These are phyloP conservation scores for Leptothorax acervorum DNA, from an alignment of 2,888 invertebrate genomes.

Conservation along the genomic window DNA sequence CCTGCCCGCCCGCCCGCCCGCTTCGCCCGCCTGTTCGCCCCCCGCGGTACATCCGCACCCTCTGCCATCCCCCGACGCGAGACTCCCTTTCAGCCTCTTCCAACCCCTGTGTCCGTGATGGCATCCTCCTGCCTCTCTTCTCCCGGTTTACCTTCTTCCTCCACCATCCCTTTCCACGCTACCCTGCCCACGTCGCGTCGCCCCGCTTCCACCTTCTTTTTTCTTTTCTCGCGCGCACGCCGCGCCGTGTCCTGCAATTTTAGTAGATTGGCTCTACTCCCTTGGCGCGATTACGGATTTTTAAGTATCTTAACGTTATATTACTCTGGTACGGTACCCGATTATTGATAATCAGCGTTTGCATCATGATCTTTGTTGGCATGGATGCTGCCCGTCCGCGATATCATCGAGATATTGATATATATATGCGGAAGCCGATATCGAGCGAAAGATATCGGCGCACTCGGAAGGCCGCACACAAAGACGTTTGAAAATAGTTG, in stretches of 20 bases:
- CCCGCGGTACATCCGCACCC: slow-evolving; percentile 60
- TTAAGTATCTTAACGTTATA: not conserved
- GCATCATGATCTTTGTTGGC: not conserved
- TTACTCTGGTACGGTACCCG: not conserved
- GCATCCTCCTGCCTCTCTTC: slow-evolving; percentile 31
- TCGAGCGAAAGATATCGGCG: not conserved
- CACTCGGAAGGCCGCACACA: no score
- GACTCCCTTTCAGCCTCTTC: slow-evolving; percentile 41
- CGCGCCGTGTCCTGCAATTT: slow-evolving; percentile 54
- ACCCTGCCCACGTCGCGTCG: not conserved
- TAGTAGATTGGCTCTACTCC: slow-evolving; percentile 29
- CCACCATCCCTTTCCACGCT: slow-evolving; percentile 23
- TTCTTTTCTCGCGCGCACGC: not conserved
- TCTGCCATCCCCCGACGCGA: slow-evolving; percentile 56
- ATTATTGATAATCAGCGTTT: not conserved
- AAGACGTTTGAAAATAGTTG: slow-evolving; percentile 2
- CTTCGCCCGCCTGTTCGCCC: slow-evolving; percentile 52
- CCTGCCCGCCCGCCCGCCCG: slow-evolving; percentile 46
- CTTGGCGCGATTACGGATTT: slow-evolving; percentile 2
- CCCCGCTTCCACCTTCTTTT: not conserved
- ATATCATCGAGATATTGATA: slow-evolving; percentile 16
- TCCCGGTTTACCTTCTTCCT: slow-evolving; percentile 39
- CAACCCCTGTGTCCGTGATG: slow-evolving; percentile 38
- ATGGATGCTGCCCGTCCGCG: no score
- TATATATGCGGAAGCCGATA: not conserved